phyloP scores from a whole-genome alignment of 2,113 vertebrate species.

The Podarcis cretensis region DNA sequence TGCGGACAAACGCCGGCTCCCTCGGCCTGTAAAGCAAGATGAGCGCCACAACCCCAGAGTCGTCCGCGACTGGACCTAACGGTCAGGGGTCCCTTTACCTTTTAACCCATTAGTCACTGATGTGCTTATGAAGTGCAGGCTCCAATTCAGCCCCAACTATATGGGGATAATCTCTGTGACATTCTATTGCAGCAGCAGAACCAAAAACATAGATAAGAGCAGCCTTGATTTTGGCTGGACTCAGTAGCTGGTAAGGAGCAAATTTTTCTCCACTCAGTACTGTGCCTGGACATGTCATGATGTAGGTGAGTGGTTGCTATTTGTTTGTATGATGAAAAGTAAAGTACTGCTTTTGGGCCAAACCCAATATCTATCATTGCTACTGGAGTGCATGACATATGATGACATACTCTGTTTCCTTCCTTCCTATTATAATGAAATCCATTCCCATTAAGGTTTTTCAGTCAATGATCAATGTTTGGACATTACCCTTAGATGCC shows the following conservation, averaged over 20 bases:
- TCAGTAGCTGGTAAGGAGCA: background rate
- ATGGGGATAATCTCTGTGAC: no score
- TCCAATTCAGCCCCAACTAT: no score
- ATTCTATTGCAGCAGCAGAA: background rate
- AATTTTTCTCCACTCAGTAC: background rate
- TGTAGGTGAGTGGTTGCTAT: background rate
- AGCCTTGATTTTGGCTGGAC: background rate
- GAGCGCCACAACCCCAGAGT: no score
- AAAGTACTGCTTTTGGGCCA: background rate
- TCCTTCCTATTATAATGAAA: background rate
- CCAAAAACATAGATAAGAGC: background rate
- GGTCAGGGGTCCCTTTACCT: no score
- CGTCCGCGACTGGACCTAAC: no score
- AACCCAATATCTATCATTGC: background rate
- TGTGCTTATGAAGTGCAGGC: no score
- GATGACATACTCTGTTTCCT: background rate
- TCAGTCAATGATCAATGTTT: background rate
- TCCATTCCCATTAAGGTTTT: background rate
- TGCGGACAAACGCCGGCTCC: no score
- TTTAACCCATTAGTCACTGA: no score
- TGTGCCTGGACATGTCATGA: background rate
- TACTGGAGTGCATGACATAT: background rate
- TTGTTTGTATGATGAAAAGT: background rate
- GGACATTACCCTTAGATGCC: background rate
- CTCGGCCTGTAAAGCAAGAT: no score